phyloP scores from a whole-genome alignment of 2,888 invertebrate genomes.

The Sphaeridia pumilis region DNA sequence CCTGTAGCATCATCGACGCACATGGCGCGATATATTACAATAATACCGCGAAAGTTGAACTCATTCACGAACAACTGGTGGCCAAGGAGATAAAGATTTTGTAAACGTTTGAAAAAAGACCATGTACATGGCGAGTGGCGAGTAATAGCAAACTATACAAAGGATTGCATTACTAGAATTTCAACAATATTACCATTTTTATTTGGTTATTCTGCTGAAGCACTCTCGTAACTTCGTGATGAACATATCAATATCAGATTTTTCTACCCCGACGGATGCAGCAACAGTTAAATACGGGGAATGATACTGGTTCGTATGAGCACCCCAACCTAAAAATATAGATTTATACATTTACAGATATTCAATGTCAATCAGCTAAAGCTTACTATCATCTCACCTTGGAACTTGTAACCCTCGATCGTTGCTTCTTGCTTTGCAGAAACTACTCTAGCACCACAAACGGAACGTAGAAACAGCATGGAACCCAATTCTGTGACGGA shows the following conservation, averaged over 20 bases:
- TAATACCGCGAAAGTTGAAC: no score
- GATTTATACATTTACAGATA: background rate
- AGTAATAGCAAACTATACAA: no score
- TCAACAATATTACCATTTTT: no score
- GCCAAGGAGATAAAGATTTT: background rate
- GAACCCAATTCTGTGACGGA: slow-evolving; percentile 54
- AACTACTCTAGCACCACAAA: slow-evolving; percentile 59
- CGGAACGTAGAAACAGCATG: slow-evolving; percentile 58
- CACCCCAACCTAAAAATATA: slow-evolving; percentile 52
- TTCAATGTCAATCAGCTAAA: background rate
- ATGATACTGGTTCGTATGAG: slow-evolving; percentile 50
- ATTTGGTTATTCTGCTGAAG: slow-evolving; percentile 40
- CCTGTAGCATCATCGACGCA: no score
- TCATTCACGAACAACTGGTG: no score
- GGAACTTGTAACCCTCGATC: slow-evolving; percentile 48
- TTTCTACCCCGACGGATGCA: slow-evolving; percentile 55
- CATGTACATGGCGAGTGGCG: no score
- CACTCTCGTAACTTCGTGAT: slow-evolving; percentile 53
- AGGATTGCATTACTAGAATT: no score
- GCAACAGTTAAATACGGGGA: slow-evolving; percentile 61
- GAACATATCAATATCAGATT: slow-evolving; percentile 56
- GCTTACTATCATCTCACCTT: slow-evolving; percentile 41
- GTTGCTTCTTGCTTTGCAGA: slow-evolving; percentile 46
- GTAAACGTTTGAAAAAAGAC: no score
- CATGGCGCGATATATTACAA: no score